Base-by-base conservation (phyloP, 1,140 invertebrate genomes). In the Drosophila simulans region DNA sequence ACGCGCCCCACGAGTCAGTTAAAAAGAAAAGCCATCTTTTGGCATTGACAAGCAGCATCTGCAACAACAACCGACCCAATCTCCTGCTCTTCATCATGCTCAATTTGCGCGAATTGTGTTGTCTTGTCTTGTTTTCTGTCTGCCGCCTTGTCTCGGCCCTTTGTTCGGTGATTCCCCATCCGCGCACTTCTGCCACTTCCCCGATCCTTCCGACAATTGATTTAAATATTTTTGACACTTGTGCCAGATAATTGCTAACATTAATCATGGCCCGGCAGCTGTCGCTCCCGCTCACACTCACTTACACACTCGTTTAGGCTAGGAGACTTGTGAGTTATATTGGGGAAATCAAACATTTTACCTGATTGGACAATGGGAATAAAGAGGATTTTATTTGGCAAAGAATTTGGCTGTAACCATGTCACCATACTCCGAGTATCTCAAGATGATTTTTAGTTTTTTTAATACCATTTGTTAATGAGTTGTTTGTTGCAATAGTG, bases 161-260 rank as follows among this genome's bases (percentile, higher is more conserved):
- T 79, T 68, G 54, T 60, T 68, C 40, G 51, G 22, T 55, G 57
- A 59, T 60, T 70, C 42, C 17, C 64, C 43, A 3, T 27, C 12
- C 13, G 12, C 20, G n/a, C 17, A 17, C 17, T 17, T 17, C 17
- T 13, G 17, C 39, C 40, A 54, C 31, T 15, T 25, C 39, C 52
- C 58, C 25, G n/a, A 17, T 11, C 37, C 42, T 37, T 46, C 49
- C 46, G 64, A 58, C 78, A 80, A 84, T 90, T 90, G 85, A 90
- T 90, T 90, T 90, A 90, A 90, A 90, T 90, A 90, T 90, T 90
- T 89, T 90, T 90, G 85, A 90, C 81, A 81, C 81, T 85, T 76
- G 74, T 78, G 64, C 71, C 64, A 77, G 85, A 90, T 90, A 90
- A 90, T 90, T 90, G 86, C 74, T 53, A 69, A 68, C 86, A 90